A percentile compares a stretch with the other conserved stretches of the same genome.
These are phyloP conservation scores for Ormia ochracea DNA, from an alignment of 2,888 invertebrate genomes.

Conservation along the genomic window DNA sequence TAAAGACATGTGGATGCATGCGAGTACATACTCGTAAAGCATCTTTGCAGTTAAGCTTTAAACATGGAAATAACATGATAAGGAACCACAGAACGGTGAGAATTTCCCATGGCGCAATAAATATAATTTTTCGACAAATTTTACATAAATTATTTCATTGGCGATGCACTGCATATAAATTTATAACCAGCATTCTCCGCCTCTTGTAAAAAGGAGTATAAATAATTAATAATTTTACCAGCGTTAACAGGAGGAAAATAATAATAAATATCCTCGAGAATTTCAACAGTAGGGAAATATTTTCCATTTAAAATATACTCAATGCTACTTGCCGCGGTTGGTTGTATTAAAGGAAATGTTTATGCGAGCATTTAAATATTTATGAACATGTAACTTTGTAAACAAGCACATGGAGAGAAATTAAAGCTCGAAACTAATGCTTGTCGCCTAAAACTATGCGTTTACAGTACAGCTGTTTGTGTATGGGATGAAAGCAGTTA, in stretches of 20 bases:
- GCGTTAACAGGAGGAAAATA: neutral
- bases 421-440: neutral
- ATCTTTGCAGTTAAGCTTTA: no score
- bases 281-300: neutral
- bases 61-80: no score
- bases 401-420: neutral
- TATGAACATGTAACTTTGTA: neutral
- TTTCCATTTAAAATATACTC: conserved; percentile 14
- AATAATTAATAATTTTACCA: neutral
- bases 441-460: neutral
- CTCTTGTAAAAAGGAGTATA: neutral
- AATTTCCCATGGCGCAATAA: no score
- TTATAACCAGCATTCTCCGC: neutral
- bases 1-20: no score
- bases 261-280: neutral
- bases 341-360: conserved; percentile 3
- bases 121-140: no score
- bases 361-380: neutral
- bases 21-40: no score
- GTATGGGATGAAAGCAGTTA: neutral
- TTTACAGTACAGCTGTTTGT: neutral
- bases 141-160: neutral
- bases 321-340: neutral
- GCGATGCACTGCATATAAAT: neutral
- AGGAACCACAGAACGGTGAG: no score